Conservation (phyloP, 1,140 invertebrate species). For the Saccostrea glomerata region DNA sequence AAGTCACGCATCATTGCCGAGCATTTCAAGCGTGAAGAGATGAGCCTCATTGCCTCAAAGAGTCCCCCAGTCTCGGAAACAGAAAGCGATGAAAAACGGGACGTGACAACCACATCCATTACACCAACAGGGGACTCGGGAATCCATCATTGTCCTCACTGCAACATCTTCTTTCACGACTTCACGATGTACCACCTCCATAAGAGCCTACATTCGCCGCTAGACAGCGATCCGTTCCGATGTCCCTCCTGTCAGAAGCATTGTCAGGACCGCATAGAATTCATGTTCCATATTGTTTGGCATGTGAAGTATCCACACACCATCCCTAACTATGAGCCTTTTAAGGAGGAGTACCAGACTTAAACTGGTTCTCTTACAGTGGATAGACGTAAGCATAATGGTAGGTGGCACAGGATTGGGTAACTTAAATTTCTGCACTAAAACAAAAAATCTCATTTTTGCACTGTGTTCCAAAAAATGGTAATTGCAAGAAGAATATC, state of each 20-base stretch:
- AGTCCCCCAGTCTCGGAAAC: conserved; percentile 64
- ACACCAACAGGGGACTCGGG: conserved; percentile 71
- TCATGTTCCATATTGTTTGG: conserved; percentile 77
- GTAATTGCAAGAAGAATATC: too few relatives aligned
- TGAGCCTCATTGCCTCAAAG: conserved; percentile 26
- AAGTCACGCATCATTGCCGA: conserved; percentile 57
- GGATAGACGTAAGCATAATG: conserved; percentile 16
- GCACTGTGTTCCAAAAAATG: too few relatives aligned
- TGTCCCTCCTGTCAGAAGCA: conserved; percentile 74
- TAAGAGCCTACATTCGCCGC: conserved; percentile 73
- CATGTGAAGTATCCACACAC: conserved; percentile 77
- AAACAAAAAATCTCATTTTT: too few relatives aligned
- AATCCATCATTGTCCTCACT: conserved; percentile 75
- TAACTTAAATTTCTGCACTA: too few relatives aligned
- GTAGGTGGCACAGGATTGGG: background rate
- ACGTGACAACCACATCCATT: conserved; percentile 71
- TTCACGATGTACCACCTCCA: conserved; percentile 77
- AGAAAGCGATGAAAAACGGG: conserved; percentile 69
- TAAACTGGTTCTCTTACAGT: conserved; percentile 43
- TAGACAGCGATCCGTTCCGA: conserved; percentile 71
- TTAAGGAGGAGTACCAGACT: conserved; percentile 71
- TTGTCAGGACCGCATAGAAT: conserved; percentile 76
- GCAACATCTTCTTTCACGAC: conserved; percentile 76
- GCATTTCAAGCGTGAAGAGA: conserved; percentile 40
- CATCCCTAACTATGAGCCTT: conserved; percentile 76